Base-by-base conservation (phyloP, 2,113 vertebrate genomes). In the Bambusicola thoracicus region DNA sequence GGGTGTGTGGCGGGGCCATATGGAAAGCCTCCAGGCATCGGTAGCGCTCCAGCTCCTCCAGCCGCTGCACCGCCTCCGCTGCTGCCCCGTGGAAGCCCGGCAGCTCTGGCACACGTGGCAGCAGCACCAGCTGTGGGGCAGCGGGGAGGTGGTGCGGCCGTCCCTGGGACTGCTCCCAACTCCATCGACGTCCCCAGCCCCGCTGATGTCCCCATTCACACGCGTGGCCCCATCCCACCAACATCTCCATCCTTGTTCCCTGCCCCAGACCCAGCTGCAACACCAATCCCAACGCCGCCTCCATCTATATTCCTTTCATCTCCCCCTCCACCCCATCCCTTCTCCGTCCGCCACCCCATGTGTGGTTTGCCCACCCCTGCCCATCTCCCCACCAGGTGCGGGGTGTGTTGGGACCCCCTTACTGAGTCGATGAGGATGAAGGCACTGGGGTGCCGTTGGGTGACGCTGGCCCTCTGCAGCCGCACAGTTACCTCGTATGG, bases 381-480 rank as follows among this genome's bases (percentile, higher is more conserved):
- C 65, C 49, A 73, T 56, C 48, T 66, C 16, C 67, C 34, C 17
- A 24, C 48, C 73, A 62, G 32, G 7, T 1, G 0, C 1, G 5
- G 63, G 36, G 8, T 0, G 2, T 67, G 80, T 24, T 3, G 1
- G 46, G 32, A 15, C 13, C 2, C 18, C 20, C 90, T 98, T 88
- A 99, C 98, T 51, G 98, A 99, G 95, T 99, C 98, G 0, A 99
- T 95, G 7, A 99, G 98, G 85, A 99, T 98, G 93, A 98, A 98
- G 70, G 97, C 98, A 0, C 97, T 94, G 0, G 97, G 97, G 66
- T 98, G 98, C 44, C 97, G 97, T 77, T 97, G 95, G 5, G 98
- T 81, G 68, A 98, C 98, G 0, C 97, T 97, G 0, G 98, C 98
- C 30, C 97, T 96, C 94, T 98, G 98, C 95, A 98, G 98, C 67